phyloP scores from a whole-genome alignment of 1,140 invertebrate genomes.

The Bicyclus anynana region DNA sequence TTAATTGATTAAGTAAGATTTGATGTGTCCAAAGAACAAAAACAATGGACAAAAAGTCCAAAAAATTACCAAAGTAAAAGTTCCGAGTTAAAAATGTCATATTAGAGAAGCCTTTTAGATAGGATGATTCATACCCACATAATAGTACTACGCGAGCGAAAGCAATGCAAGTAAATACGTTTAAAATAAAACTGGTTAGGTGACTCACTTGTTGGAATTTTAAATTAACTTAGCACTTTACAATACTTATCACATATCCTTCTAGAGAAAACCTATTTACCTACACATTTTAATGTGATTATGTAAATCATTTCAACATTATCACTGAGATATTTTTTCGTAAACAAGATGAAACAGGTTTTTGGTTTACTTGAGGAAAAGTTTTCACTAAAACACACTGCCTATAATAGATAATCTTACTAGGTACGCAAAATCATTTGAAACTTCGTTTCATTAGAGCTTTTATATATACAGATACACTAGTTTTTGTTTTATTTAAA shows the following conservation, averaged over 20 bases:
- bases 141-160: not conserved
- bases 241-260: not conserved
- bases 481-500: no score
- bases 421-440: no score
- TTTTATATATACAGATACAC: no score
- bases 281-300: not conserved
- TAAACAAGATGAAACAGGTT: not conserved
- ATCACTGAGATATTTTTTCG: not conserved
- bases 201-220: not conserved
- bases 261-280: not conserved
- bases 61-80: no score
- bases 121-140: not conserved
- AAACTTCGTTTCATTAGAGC: no score
- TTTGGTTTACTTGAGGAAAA: no score
- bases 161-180: conserved; percentile 2
- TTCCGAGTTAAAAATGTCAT: no score
- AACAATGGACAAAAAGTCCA: no score
- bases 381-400: no score
- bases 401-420: no score
- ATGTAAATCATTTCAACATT: not conserved
- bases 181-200: not conserved
- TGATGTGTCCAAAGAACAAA: no score
- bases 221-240: not conserved
- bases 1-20: no score
- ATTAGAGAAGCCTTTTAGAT: not conserved